Evolutionary conservation across 2,888 invertebrate genomes (phyloP), one percentile per base, ranked within the genome.

Genomic region (Ophion ellenae): DNA sequence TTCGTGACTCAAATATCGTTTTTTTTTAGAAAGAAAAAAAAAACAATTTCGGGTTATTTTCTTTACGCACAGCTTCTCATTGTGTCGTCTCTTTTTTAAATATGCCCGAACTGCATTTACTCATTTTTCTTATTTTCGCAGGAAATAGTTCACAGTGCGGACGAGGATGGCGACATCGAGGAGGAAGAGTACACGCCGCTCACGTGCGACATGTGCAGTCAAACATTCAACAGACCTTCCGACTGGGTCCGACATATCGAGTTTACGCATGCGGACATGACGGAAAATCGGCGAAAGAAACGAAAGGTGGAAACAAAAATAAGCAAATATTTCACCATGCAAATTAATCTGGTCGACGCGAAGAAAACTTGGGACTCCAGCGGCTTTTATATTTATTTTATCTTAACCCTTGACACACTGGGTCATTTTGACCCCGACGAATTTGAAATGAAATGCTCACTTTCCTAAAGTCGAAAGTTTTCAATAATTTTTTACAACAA

Each of bases 181-280:
- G 95, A 96, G 85, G 94, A 94, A 83, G 91, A 95, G 93, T 97
- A 97, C 93, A 97, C 97, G 36, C 97, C 97, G 66, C 94, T 97
- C 88, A 96, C 97, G 14, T 98, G 98, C 94, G 97, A 98, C 94
- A 95, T 97, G 92, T 98, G 98, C 93, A 97, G 97, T 90, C 97
- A 97, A 95, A 97, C 97, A 87, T 98, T 97, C 94, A 96, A 97
- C 79, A 95, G 97, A 90, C 97, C 97, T 82, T 97, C 96, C 20
- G 97, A 97, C 85, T 97, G 97, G 97, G 97, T 97, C 87, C 96
- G 97, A 53, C 98, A 98, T 94, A 97, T 97, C 92, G 97, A 97
- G 94, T 96, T 93, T 83, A 94, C 96, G 2, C 98, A 98, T 94
- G 96, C 97, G 2, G 96, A 96, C 91, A 94, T 95, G 94, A 95